Base-by-base conservation (phyloP, 1,140 invertebrate species). In the Bemisia tabaci region DNA sequence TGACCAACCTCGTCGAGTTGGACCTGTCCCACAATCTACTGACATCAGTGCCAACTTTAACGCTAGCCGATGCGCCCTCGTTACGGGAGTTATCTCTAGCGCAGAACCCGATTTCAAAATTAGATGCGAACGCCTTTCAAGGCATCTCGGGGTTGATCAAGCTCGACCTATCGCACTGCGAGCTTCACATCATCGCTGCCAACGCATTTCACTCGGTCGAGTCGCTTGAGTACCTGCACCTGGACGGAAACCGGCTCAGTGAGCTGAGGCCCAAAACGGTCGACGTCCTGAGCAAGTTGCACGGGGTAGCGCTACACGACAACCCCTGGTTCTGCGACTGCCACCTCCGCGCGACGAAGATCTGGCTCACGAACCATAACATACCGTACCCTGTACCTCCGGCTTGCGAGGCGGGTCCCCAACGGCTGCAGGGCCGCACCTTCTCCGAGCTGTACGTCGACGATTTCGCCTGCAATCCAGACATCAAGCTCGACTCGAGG, bases 301-400 rank as follows among this genome's bases (percentile, higher is more conserved):
- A 90, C 72, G 90, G 88, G 48, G 86, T 95, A 65, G 90, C 92
- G 73, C 77, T 95, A 58, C 91, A 95, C 70, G 90, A 92, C 65
- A 96, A 96, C 79, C 91, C 90, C 0, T 95, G 92, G 92, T 82
- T 86, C 27, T 96, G 93, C 73, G 91, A 95, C 73, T 96, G 92
- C 74, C 84, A 88, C 22, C 75, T 95, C 64, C 79, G 91, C 23
- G 85, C 89, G 65, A 83, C 91, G 65, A 92, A 93, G 73, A 80
- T 88, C 69, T 95, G 92, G 92, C 76, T 96, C 27, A 84, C 86
- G 2, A 83, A 87, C 68, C 85, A 89, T 69, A 94, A 94, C 72
- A 83, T 95, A 25, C 89, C 92, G 2, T 88, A 86, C 64, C 82
- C 87, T 0, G 82, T 90, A 23, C 80, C 87, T 0, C 92, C 92